A percentile compares a stretch with the other conserved stretches of the same genome.
Conservation (phyloP, 1,140 invertebrate genomes). For the Camponotus vicinus region DNA sequence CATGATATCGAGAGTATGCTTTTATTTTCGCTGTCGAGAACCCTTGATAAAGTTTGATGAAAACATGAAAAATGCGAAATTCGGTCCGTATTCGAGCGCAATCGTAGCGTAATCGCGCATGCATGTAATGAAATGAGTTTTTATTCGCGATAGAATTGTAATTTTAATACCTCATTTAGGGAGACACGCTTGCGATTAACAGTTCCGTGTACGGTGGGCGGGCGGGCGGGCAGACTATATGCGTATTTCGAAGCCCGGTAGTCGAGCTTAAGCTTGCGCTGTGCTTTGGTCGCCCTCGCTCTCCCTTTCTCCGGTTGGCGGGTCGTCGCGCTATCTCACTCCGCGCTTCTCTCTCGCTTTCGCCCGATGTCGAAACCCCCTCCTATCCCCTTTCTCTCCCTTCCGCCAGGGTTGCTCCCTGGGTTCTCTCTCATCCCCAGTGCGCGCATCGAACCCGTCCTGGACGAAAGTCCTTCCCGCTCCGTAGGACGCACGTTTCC, state of each 20-base stretch:
- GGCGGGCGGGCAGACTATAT: slow-evolving; percentile 37
- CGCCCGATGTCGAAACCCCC: slow-evolving; percentile 47
- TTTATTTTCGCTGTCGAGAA: not conserved
- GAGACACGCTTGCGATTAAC: slow-evolving; percentile 37
- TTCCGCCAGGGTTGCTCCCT: slow-evolving; percentile 70
- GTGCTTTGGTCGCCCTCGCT: slow-evolving; percentile 66
- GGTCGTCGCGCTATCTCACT: slow-evolving; percentile 34
- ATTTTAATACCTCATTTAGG: slow-evolving; percentile 13
- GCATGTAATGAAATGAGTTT: not conserved
- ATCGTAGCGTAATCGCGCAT: too few relatives aligned
- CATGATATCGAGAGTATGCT: not conserved
- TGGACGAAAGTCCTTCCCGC: slow-evolving; percentile 82
- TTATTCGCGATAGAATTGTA: slow-evolving; percentile 21
- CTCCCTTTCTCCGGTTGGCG: slow-evolving; percentile 55
- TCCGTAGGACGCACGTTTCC: slow-evolving; percentile 70
- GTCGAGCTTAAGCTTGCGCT: slow-evolving; percentile 78
- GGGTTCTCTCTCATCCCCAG: slow-evolving; percentile 79
- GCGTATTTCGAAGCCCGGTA: slow-evolving; percentile 75
- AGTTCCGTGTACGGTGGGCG: slow-evolving; percentile 39
- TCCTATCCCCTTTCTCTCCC: slow-evolving; percentile 57
- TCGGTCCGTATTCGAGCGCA: not conserved
- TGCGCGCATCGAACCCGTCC: slow-evolving; percentile 84
- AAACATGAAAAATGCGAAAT: not conserved
- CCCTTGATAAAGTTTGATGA: not conserved
- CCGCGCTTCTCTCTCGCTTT: slow-evolving; percentile 34